Conservation (phyloP, 2,797 vertebrate genomes). For the Odontamblyopus lacepedii region DNA sequence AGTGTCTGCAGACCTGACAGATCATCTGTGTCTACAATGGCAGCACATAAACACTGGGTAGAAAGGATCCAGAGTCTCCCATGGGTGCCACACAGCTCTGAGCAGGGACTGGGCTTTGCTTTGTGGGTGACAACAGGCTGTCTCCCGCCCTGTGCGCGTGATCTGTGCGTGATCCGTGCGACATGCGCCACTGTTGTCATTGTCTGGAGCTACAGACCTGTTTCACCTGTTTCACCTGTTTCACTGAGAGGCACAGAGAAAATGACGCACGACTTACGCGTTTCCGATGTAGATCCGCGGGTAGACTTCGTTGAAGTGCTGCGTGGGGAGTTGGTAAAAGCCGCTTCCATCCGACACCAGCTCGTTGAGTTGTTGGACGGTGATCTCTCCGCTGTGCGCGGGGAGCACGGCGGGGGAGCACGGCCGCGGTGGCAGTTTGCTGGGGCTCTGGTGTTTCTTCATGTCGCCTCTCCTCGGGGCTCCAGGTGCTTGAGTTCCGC, state of each 20-base stretch:
- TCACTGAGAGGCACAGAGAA: background rate
- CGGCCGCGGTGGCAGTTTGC: conserved; percentile 58
- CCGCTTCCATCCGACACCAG: conserved; percentile 89
- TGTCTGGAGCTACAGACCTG: conserved; percentile 15
- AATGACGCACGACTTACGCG: conserved; percentile 84
- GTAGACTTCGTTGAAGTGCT: conserved; percentile 95
- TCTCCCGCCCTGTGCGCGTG: conserved; percentile 21
- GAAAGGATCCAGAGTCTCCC: background rate
- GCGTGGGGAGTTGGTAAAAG: conserved; percentile 92
- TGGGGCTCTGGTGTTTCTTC: conserved; percentile 81
- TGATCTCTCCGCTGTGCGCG: conserved; percentile 75
- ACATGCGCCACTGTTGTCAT: conserved; percentile 55
- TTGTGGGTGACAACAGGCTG: conserved; percentile 56
- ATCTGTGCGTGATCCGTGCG: conserved; percentile 8
- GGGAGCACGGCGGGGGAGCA: conserved; percentile 52
- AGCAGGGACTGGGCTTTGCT: background rate
- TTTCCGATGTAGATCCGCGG: conserved; percentile 94
- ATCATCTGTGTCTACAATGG: background rate
- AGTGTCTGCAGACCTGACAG: background rate
- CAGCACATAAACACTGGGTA: background rate
- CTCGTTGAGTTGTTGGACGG: conserved; percentile 92
- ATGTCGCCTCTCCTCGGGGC: conserved; percentile 54
- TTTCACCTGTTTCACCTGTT: conserved; percentile 31
- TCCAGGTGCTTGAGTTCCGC: conserved; percentile 41
- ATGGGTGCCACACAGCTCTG: background rate